Conservation (phyloP, 2,797 vertebrate genomes). For the Tauraco hartlaubi region DNA sequence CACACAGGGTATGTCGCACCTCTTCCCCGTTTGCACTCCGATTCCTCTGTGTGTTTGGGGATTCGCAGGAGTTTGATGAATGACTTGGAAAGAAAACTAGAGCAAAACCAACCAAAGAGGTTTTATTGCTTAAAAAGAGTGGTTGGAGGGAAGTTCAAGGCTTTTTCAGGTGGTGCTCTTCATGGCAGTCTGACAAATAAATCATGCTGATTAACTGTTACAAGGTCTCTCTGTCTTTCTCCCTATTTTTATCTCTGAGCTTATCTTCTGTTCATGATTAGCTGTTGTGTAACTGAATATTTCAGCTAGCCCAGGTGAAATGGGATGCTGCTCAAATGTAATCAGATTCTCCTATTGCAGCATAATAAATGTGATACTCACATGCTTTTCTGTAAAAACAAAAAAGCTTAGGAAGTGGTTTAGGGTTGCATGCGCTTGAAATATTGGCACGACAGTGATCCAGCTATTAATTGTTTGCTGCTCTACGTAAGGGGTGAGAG, state of each 20-base stretch:
- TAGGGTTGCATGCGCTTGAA: neutral
- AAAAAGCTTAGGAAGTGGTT: neutral
- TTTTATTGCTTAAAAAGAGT: neutral
- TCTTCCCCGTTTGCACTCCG: neutral
- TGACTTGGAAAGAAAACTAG: constrained; percentile 4
- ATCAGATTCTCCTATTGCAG: neutral
- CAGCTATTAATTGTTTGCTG: neutral
- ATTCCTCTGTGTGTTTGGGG: neutral
- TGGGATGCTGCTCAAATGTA: neutral
- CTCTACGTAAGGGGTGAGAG: neutral
- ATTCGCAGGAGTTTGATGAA: constrained; percentile 20
- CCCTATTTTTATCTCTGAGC: constrained; percentile 59
- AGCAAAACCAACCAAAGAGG: neutral
- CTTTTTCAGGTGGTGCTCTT: neutral
- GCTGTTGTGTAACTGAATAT: constrained; percentile 64
- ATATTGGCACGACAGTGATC: neutral
- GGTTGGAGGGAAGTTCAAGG: neutral
- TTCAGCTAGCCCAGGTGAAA: constrained; percentile 50
- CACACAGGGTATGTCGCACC: neutral
- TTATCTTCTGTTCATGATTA: constrained; percentile 61
- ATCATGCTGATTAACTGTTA: constrained; percentile 40
- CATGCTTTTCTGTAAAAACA: neutral
- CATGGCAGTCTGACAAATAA: constrained; percentile 21
- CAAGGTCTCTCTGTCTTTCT: constrained; percentile 51
- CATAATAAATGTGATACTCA: neutral